Evolutionary conservation across 2,113 vertebrate genomes (phyloP).

Genomic region (Prunella himalayana): DNA sequence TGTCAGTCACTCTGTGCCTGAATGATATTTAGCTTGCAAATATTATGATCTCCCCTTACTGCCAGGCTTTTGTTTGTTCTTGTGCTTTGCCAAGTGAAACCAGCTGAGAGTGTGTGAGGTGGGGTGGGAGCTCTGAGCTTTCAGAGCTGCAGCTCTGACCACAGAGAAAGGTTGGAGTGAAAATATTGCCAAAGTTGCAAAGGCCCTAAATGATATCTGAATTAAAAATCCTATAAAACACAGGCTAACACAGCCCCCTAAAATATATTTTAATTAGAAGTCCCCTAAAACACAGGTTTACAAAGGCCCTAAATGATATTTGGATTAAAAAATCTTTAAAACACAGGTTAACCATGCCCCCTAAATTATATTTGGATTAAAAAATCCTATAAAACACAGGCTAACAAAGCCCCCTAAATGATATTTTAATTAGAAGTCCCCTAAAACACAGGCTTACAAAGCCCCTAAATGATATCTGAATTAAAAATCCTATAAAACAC

Average conservation of each 20-base stretch:
- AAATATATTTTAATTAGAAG: not conserved
- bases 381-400: not conserved
- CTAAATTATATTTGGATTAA: not conserved
- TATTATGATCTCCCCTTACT: not conserved
- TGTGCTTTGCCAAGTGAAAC: not conserved
- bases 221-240: not conserved
- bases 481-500: not conserved
- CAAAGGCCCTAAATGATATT: not conserved
- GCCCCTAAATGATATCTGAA: not conserved
- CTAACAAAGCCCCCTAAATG: not conserved
- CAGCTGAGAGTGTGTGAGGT: not conserved
- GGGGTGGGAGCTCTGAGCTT: not conserved
- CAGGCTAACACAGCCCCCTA: not conserved
- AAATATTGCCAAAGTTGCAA: not conserved
- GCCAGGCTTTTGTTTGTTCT: slow-evolving; percentile 29
- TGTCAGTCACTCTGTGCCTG: not conserved
- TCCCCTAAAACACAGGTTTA: not conserved
- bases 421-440: not conserved
- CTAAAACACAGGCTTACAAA: not conserved
- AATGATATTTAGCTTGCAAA: slow-evolving; percentile 5
- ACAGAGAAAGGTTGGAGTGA: not conserved
- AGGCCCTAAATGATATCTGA: not conserved
- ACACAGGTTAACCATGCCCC: not conserved
- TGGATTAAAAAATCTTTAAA: not conserved
- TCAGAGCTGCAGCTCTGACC: not conserved